These are phyloP conservation scores for Mesembrinibis cayennensis DNA, from an alignment of 2,113 vertebrate species.

Conservation along the genomic window DNA sequence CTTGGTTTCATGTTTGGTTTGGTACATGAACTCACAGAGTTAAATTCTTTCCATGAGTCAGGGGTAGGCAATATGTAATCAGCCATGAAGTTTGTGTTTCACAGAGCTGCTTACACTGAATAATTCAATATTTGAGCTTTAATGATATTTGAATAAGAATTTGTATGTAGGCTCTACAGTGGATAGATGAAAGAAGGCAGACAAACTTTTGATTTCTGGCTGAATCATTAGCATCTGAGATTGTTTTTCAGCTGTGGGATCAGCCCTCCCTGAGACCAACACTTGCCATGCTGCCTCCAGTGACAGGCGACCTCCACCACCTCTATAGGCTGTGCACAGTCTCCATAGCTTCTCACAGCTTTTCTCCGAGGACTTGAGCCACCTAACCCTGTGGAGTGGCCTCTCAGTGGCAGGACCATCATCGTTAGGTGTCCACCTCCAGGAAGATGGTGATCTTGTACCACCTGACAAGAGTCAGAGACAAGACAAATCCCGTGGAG, in stretches of 20 bases:
- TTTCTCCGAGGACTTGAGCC: neutral
- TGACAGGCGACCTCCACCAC: neutral
- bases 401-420: neutral
- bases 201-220: neutral
- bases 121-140: conserved; percentile 48
- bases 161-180: neutral
- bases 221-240: neutral
- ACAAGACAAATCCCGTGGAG: fast-evolving
- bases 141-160: conserved; percentile 51
- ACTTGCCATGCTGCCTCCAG: fast-evolving
- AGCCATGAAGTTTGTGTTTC: conserved; percentile 29
- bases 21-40: neutral
- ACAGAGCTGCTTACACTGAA: conserved; percentile 40
- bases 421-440: fast-evolving
- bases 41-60: conserved; percentile 22
- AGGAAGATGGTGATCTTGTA: neutral
- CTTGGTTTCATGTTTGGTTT: neutral
- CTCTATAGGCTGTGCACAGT: too few relatives aligned
- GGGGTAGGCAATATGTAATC: neutral
- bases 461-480: neutral
- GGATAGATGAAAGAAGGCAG: neutral
- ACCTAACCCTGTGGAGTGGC: fast-evolving
- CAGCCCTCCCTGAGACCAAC: neutral
- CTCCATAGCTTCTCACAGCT: neutral
- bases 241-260: neutral